Conservation (phyloP, 2,888 invertebrate species). For the Megamerina dolium region DNA sequence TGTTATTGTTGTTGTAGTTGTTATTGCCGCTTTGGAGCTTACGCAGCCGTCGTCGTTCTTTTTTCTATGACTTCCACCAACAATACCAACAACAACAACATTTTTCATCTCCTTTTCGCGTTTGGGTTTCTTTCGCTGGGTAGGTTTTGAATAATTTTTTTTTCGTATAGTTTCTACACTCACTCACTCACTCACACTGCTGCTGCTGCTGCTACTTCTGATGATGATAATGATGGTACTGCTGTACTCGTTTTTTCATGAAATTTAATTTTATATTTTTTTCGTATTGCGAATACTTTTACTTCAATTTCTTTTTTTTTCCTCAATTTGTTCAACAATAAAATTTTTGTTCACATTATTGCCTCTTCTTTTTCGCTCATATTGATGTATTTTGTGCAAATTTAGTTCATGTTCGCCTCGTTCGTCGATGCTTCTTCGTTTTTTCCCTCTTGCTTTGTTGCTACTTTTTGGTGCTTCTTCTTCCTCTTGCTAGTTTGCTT, state of each 20-base stretch:
- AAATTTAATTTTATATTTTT: constrained; percentile 5
- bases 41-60: constrained; percentile 46
- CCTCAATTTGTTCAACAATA: constrained; percentile 15
- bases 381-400: constrained; percentile 24
- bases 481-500: constrained; percentile 16
- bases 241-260: constrained; percentile 1
- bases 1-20: too few relatives aligned
- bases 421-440: constrained; percentile 41
- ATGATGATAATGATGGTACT: too few relatives aligned
- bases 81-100: too few relatives aligned
- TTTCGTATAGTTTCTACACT: background rate
- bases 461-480: constrained; percentile 36
- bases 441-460: constrained; percentile 40
- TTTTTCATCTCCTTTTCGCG: constrained; percentile 32
- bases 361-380: constrained; percentile 6
- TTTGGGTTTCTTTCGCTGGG: constrained; percentile 17
- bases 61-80: constrained; percentile 44
- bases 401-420: constrained; percentile 29
- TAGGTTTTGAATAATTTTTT: constrained; percentile 10
- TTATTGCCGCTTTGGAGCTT: constrained; percentile 34
- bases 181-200: background rate
- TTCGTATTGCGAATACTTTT: constrained; percentile 1
- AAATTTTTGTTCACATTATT: constrained; percentile 18
- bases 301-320: constrained; percentile 8
- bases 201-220: too few relatives aligned